Evolutionary conservation across 2,888 invertebrate genomes (phyloP), one percentile per base, ranked within the genome.

Genomic region (Liopterus haemorrhoidalis): DNA sequence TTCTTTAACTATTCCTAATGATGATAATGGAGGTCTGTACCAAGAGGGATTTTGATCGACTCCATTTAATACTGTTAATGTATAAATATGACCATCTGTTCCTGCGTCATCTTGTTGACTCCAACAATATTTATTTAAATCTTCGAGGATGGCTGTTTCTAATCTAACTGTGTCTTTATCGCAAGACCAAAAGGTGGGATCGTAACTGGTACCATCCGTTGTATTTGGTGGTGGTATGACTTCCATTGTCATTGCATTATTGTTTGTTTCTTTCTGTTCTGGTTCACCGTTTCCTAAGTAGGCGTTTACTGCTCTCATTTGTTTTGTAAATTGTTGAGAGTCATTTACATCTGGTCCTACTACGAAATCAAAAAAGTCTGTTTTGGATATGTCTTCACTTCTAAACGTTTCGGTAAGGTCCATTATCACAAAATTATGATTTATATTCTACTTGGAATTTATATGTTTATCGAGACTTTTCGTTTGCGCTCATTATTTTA

Each of bases 341-440:
- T 82, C 81, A 61, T 78, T 79, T 60, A 84, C 76, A 59, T 84
- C 85, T 48, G 86, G 85, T 33, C 85, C 83, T 41, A 86, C 85
- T 51, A 88, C 88, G 70, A 88, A 87, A 71, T 89, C 88, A 71
- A 89, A 89, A 74, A 88, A 88, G 72, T 88, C 88, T 56, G 87
- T 84, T 71, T 88, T 87, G 59, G 85, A 81, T 69, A 88, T 75
- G 72, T 88, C 87, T 69, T 86, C 85, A 66, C 83, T 78, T 57
- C 79, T 75, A 68, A 81, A 80, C 58, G 80, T 74, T 75, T 87
- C 85, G 70, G 85, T 84, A 70, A 88, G 81, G 76, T 86, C 87
- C 87, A 87, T 87, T 75, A 74, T 70, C 63, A 72, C 73, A 70
- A 72, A 69, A n/a, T n/a, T n/a, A n/a, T n/a, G n/a, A n/a, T n/a